Conservation (phyloP, 2,113 vertebrate species). For the Copsychus sechellarum region DNA sequence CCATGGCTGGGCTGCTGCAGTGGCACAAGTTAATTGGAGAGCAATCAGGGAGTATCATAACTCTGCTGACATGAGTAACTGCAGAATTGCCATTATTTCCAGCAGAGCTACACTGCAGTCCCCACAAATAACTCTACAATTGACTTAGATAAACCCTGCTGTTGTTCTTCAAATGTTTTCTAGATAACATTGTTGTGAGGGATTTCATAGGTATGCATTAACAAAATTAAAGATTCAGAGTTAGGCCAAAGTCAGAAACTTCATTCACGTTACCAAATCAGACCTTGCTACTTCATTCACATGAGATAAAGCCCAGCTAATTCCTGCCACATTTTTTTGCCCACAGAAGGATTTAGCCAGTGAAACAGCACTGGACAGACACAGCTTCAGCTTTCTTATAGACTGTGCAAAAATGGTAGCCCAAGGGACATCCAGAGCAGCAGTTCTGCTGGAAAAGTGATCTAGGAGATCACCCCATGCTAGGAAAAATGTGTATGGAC, state of each 20-base stretch:
- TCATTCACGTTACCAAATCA: neutral
- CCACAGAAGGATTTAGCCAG: neutral
- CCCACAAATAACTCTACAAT: conserved; percentile 1
- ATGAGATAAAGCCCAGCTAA: neutral
- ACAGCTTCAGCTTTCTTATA: neutral
- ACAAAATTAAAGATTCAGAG: neutral
- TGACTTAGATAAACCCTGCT: neutral
- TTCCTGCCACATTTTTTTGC: neutral
- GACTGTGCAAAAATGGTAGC: neutral
- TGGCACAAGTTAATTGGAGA: neutral
- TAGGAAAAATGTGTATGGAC: neutral
- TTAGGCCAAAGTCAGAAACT: neutral
- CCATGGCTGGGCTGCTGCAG: neutral
- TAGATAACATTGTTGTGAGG: neutral
- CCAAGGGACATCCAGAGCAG: neutral
- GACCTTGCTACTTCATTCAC: neutral
- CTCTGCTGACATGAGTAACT: neutral
- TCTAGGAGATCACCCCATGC: neutral
- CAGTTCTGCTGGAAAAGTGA: neutral
- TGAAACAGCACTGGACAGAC: neutral
- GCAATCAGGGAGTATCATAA: neutral
- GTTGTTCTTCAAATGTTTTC: neutral
- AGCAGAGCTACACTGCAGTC: neutral
- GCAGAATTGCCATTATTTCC: conserved; percentile 32
- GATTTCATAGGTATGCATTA: neutral